Conservation (phyloP, 2,113 vertebrate species). For the Catharus bicknelli region DNA sequence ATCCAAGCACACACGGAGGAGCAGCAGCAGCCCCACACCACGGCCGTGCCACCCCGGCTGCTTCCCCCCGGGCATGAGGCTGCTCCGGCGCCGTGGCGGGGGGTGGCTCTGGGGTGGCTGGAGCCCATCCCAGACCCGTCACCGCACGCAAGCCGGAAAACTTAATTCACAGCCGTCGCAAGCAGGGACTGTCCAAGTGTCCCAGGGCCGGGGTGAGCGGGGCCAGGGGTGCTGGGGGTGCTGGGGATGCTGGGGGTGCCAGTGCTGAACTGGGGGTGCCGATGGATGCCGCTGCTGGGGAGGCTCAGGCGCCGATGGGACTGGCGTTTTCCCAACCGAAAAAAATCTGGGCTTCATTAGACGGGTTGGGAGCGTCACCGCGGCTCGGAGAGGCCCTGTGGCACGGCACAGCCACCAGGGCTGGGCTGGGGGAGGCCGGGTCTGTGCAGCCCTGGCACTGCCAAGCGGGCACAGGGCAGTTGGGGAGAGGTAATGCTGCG, state of each 20-base stretch:
- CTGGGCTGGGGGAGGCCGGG: not conserved
- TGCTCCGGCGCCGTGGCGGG: not conserved
- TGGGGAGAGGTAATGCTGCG: rapidly evolving
- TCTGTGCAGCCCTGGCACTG: not conserved
- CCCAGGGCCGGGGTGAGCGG: not conserved
- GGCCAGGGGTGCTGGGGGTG: not conserved
- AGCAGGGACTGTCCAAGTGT: not conserved
- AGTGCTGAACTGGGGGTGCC: not conserved
- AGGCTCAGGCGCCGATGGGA: not conserved
- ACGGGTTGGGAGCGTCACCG: not conserved
- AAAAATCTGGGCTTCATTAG: constrained; percentile 37
- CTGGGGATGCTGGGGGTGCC: not conserved
- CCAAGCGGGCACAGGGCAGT: not conserved
- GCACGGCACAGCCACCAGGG: not conserved
- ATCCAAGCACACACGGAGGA: rapidly evolving
- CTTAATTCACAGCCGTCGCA: not conserved
- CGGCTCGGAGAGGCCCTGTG: not conserved
- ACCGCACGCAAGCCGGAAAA: not conserved
- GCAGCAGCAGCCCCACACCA: rapidly evolving
- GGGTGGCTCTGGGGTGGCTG: constrained; percentile 38
- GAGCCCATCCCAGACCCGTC: constrained; percentile 3
- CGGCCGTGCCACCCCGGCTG: not conserved
- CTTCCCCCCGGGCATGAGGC: not conserved
- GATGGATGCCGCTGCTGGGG: not conserved
- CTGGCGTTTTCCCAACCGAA: not conserved